Conservation (phyloP, 2,113 vertebrate genomes). For the Serinus canaria region DNA sequence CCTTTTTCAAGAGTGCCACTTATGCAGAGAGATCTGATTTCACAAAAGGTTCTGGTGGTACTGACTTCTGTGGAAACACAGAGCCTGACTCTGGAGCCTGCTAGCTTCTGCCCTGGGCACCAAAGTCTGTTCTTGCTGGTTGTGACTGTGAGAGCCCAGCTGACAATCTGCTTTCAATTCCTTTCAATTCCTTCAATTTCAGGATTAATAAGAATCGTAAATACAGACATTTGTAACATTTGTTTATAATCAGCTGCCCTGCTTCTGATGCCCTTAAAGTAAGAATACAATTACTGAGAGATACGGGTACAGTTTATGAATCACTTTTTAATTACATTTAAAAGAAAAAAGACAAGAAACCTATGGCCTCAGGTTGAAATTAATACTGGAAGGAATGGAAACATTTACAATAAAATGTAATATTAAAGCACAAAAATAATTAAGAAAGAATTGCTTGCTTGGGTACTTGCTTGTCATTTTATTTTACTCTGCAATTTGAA, state of each 20-base stretch:
- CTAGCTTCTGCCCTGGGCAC: not conserved
- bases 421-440: not conserved
- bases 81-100: not conserved
- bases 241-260: conserved; percentile 46
- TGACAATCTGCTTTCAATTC: not conserved
- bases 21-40: not conserved
- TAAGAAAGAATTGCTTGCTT: not conserved
- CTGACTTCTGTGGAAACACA: not conserved
- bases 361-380: not conserved
- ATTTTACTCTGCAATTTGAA: not conserved
- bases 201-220: not conserved
- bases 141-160: not conserved
- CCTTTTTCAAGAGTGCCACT: not conserved
- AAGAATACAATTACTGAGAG: not conserved
- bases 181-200: not conserved
- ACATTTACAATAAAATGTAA: not conserved
- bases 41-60: not conserved
- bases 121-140: not conserved
- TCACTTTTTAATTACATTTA: not conserved
- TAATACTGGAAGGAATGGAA: not conserved
- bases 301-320: not conserved
- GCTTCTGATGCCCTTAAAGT: not conserved
- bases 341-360: conserved; percentile 11
- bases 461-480: not conserved
- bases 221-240: not conserved